These are phyloP conservation scores for Engystomops pustulosus DNA, from an alignment of 2,113 vertebrate species.

Conservation along the genomic window DNA sequence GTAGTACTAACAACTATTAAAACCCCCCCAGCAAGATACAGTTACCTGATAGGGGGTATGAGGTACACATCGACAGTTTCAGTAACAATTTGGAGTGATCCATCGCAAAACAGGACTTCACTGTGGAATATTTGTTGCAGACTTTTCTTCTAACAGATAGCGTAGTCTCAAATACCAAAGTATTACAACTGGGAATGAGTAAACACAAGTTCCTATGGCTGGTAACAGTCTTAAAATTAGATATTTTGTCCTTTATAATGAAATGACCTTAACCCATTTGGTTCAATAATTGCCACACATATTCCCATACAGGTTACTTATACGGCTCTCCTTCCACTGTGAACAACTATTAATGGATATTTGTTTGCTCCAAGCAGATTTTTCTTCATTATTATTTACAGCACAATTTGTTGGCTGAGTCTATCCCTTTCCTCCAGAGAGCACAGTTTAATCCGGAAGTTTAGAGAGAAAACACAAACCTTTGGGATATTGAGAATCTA, in stretches of 20 bases:
- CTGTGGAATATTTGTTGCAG: too few relatives aligned
- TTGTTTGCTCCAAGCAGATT: background rate
- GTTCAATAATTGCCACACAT: background rate
- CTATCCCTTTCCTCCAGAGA: background rate
- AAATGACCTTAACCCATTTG: background rate
- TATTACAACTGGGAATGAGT: background rate
- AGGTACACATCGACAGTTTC: too few relatives aligned
- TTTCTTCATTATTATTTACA: background rate
- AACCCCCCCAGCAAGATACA: too few relatives aligned
- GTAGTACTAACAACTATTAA: too few relatives aligned
- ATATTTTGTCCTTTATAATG: background rate
- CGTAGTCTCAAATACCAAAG: background rate
- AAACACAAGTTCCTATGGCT: background rate
- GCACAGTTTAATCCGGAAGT: background rate
- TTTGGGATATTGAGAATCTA: constrained; percentile 23
- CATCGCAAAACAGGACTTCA: too few relatives aligned
- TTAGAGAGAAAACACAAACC: background rate
- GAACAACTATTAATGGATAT: background rate
- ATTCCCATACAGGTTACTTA: background rate
- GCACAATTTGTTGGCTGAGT: background rate
- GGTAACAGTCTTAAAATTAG: background rate
- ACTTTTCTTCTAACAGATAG: too few relatives aligned
- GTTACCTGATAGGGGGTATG: too few relatives aligned
- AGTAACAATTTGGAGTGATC: too few relatives aligned
- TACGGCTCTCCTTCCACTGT: background rate